phyloP scores from a whole-genome alignment of 2,888 invertebrate species.

The Silvanus unidentatus region DNA sequence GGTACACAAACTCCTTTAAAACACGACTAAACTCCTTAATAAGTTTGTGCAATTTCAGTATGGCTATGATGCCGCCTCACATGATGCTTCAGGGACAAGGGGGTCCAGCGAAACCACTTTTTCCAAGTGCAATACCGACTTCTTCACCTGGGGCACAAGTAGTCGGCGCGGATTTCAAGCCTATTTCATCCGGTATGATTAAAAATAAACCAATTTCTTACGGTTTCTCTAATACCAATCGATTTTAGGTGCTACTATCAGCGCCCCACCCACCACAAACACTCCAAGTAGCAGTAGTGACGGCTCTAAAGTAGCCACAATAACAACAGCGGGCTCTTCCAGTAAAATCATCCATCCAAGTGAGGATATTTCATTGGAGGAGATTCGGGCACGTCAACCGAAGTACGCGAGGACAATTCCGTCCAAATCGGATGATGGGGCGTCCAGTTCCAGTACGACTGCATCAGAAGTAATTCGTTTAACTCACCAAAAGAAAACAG shows the following conservation, averaged over 20 bases:
- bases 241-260: slow-evolving; percentile 63
- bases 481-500: background rate
- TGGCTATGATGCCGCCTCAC: slow-evolving; percentile 51
- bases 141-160: slow-evolving; percentile 55
- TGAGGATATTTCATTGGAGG: slow-evolving; percentile 87
- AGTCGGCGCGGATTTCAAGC: slow-evolving; percentile 57
- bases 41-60: slow-evolving; percentile 39
- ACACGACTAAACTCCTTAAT: no score
- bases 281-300: slow-evolving; percentile 26
- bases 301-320: slow-evolving; percentile 49
- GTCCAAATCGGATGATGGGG: slow-evolving; percentile 35
- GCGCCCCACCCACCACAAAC: slow-evolving; percentile 62
- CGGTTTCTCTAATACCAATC: slow-evolving; percentile 5
- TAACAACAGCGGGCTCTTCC: slow-evolving; percentile 74
- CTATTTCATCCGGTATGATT: slow-evolving; percentile 61
- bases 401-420: slow-evolving; percentile 53
- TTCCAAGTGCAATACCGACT: slow-evolving; percentile 69
- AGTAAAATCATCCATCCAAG: slow-evolving; percentile 91
- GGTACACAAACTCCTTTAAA: slow-evolving; percentile 44
- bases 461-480: slow-evolving; percentile 39
- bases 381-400: slow-evolving; percentile 65
- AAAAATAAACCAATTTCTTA: slow-evolving; percentile 50
- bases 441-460: slow-evolving; percentile 36
- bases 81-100: slow-evolving; percentile 53
- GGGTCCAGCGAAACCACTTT: slow-evolving; percentile 66